phyloP scores from a whole-genome alignment of 2,888 invertebrate species.

The Macroteleia sp. region DNA sequence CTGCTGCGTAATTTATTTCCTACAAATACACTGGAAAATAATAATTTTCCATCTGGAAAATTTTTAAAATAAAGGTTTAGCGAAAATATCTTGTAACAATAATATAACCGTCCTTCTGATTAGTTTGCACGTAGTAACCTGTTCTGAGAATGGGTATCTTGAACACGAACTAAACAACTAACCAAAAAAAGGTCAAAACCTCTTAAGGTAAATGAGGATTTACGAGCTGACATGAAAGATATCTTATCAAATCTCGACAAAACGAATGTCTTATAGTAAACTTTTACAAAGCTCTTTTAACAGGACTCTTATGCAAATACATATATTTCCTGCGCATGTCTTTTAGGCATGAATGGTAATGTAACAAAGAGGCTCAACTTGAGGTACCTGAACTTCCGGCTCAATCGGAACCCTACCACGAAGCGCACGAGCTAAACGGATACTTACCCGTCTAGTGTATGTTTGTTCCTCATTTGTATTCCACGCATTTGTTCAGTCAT shows the following conservation, averaged over 20 bases:
- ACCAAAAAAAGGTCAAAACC: conserved; percentile 21
- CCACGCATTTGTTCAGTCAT: conserved; percentile 53
- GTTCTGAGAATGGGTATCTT: conserved; percentile 35
- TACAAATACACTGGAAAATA: too few relatives aligned
- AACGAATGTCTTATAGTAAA: conserved; percentile 34
- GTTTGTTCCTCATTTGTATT: conserved; percentile 45
- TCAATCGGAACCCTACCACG: conserved; percentile 51
- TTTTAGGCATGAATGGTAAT: conserved; percentile 56
- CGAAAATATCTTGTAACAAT: too few relatives aligned
- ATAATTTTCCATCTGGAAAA: too few relatives aligned
- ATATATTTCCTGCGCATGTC: conserved; percentile 55
- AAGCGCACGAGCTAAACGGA: conserved; percentile 44
- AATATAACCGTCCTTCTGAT: too few relatives aligned
- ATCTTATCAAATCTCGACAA: conserved; percentile 58
- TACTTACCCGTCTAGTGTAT: conserved; percentile 26
- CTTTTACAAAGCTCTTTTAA: conserved; percentile 45
- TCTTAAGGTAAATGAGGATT: conserved; percentile 52
- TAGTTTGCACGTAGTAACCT: conserved; percentile 16
- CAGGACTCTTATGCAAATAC: conserved; percentile 58
- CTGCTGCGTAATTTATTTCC: too few relatives aligned
- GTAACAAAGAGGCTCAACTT: conserved; percentile 52
- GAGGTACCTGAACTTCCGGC: conserved; percentile 41
- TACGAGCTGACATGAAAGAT: conserved; percentile 42
- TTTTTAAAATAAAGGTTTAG: too few relatives aligned
- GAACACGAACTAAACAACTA: conserved; percentile 24